Conservation (phyloP, 2,888 invertebrate species). For the Hermaeophaga mercurialis region DNA sequence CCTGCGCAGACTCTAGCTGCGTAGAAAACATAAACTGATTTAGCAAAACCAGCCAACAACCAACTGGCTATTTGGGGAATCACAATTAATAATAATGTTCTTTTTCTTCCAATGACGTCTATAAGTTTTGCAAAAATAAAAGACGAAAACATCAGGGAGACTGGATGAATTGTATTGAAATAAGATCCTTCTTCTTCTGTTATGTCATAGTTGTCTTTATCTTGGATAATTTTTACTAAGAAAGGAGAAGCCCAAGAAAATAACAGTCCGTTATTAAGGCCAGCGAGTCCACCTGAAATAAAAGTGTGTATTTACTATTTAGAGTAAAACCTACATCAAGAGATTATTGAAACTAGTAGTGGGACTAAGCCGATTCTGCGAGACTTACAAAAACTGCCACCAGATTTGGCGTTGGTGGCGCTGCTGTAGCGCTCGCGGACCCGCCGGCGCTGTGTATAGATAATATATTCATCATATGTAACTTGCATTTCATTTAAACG, state of each 20-base stretch:
- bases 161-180: conserved; percentile 47
- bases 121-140: conserved; percentile 42
- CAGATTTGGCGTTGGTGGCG: no score
- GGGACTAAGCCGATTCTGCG: no score
- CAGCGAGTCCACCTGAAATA: conserved; percentile 27
- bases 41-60: conserved; percentile 40
- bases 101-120: conserved; percentile 46
- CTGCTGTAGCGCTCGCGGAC: no score
- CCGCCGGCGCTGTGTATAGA: no score
- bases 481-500: no score
- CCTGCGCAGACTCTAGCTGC: conserved; percentile 43
- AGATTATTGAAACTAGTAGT: no score
- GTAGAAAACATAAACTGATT: conserved; percentile 45
- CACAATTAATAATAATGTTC: conserved; percentile 41
- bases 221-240: conserved; percentile 45
- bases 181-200: conserved; percentile 50
- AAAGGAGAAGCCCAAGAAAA: conserved; percentile 50
- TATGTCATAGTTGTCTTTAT: conserved; percentile 44
- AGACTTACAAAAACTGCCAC: no score
- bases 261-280: conserved; percentile 36
- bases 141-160: conserved; percentile 40
- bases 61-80: conserved; percentile 44
- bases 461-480: no score
- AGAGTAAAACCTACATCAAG: no score
- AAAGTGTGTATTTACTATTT: no score